Evolutionary conservation across 2,888 invertebrate genomes (phyloP).

Genomic region (Choreutis nemorana): DNA sequence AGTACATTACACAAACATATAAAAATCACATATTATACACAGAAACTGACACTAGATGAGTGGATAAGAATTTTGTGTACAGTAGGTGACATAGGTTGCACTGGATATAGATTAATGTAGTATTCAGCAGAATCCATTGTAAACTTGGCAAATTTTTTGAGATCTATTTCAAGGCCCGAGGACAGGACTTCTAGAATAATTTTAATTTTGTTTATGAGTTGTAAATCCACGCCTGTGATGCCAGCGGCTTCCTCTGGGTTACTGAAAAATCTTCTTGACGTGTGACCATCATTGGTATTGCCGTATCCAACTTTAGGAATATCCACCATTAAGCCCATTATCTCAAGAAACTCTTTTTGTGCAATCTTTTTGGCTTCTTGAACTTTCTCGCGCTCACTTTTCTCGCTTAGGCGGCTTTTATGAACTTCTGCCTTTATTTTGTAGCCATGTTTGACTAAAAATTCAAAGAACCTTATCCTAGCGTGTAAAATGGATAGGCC

Average conservation of each 20-base stretch:
- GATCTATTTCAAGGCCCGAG: no score
- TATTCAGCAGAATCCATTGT: no score
- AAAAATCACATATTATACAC: no score
- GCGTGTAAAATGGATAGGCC: constrained; percentile 22
- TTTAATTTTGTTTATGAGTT: constrained; percentile 15
- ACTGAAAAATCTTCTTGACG: constrained; percentile 17
- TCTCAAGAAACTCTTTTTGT: no score
- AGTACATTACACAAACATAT: no score
- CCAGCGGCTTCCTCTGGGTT: constrained; percentile 14
- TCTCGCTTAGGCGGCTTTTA: constrained; percentile 16
- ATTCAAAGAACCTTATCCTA: constrained; percentile 13
- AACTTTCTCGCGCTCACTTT: constrained; percentile 9
- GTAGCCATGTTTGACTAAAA: constrained; percentile 12
- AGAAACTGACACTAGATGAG: no score
- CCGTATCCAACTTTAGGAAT: constrained; percentile 7
- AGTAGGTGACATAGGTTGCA: no score
- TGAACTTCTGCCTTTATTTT: constrained; percentile 13
- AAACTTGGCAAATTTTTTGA: no score
- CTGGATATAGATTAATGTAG: no score
- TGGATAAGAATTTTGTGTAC: no score
- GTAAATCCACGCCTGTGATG: constrained; percentile 17
- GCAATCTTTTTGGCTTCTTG: no score
- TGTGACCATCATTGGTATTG: constrained; percentile 12
- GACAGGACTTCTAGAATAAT: constrained; percentile 17
- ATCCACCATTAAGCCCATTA: constrained; percentile 21